Conservation (phyloP, 1,140 invertebrate species). For the Pogonomyrmex californicus region DNA sequence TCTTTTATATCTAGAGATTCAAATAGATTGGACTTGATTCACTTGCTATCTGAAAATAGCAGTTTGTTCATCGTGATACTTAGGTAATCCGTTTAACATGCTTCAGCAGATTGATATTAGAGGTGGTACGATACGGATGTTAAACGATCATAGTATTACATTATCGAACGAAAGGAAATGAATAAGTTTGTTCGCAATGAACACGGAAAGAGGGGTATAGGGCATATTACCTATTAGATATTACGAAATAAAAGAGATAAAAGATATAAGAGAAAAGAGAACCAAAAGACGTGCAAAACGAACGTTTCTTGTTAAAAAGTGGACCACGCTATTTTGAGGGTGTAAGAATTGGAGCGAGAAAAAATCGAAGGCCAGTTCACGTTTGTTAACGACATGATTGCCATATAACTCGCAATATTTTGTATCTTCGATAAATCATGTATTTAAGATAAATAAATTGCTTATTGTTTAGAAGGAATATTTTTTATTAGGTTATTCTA, state of each 20-base stretch:
- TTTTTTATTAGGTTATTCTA: not conserved
- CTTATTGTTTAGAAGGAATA: not conserved
- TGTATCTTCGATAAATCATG: not conserved
- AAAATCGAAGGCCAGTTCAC: slow-evolving; percentile 27
- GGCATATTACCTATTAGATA: slow-evolving; percentile 10
- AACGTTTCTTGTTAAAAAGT: slow-evolving; percentile 1
- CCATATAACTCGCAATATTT: slow-evolving; percentile 2
- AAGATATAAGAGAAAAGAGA: not conserved
- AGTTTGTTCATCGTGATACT: slow-evolving; percentile 28
- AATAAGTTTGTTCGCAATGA: slow-evolving; percentile 1
- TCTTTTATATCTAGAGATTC: not conserved
- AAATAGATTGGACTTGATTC: slow-evolving; percentile 29
- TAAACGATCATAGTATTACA: slow-evolving; percentile 62
- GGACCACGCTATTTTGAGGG: slow-evolving; percentile 30
- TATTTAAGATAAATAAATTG: slow-evolving; percentile 18
- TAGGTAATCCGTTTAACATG: slow-evolving; percentile 46
- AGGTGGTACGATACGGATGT: slow-evolving; percentile 29
- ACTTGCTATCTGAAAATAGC: slow-evolving; percentile 50
- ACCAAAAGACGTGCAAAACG: slow-evolving; percentile 26
- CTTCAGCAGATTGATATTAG: slow-evolving; percentile 47
- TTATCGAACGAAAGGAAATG: slow-evolving; percentile 59
- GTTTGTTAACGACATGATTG: slow-evolving; percentile 17
- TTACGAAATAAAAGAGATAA: slow-evolving; percentile 24
- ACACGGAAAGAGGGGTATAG: slow-evolving; percentile 11
- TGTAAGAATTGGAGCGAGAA: slow-evolving; percentile 63